Conservation (phyloP, 92 coral and sea anemone genomes). For the Phymanthus crucifer region DNA sequence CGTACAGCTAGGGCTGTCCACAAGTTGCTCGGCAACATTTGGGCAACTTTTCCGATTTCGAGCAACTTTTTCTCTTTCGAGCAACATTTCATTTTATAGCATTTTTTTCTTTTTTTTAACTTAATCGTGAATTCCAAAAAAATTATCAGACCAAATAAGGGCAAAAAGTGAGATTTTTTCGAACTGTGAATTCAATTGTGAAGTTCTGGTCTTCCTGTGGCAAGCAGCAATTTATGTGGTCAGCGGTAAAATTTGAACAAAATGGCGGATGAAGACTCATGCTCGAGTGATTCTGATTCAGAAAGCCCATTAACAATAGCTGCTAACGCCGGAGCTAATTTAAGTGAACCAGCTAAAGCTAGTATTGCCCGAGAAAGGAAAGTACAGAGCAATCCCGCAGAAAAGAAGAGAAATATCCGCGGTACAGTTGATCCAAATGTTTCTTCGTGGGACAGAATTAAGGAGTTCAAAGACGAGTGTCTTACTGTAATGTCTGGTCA, state of each 20-base stretch:
- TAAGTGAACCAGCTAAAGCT: slow-evolving; percentile 53
- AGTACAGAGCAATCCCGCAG: slow-evolving; percentile 61
- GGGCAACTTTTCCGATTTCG: too few species aligned
- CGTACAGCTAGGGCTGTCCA: too few species aligned
- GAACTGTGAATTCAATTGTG: neutral
- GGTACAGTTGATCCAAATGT: slow-evolving; percentile 51
- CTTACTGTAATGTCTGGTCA: slow-evolving; percentile 42
- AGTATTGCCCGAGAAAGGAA: slow-evolving; percentile 56
- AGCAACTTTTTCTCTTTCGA: too few species aligned
- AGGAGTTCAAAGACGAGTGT: slow-evolving; percentile 52
- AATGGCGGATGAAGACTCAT: slow-evolving; percentile 14
- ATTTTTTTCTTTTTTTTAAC: neutral
- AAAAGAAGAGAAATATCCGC: slow-evolving; percentile 47
- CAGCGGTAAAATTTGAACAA: slow-evolving; percentile 6
- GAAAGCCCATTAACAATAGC: slow-evolving; percentile 22
- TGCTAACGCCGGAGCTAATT: slow-evolving; percentile 12
- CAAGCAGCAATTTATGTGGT: neutral
- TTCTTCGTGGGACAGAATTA: slow-evolving; percentile 53
- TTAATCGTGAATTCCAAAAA: neutral
- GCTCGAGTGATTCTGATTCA: slow-evolving; percentile 16
- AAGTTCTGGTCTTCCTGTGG: slow-evolving; percentile 10
- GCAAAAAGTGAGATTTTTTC: slow-evolving; percentile 5
- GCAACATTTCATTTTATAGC: too few species aligned
- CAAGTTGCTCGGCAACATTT: too few species aligned
- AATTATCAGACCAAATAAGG: slow-evolving; percentile 8